phyloP scores from a whole-genome alignment of 64 coral and sea anemone genomes.

The Hydrozoanthus tunicans region DNA sequence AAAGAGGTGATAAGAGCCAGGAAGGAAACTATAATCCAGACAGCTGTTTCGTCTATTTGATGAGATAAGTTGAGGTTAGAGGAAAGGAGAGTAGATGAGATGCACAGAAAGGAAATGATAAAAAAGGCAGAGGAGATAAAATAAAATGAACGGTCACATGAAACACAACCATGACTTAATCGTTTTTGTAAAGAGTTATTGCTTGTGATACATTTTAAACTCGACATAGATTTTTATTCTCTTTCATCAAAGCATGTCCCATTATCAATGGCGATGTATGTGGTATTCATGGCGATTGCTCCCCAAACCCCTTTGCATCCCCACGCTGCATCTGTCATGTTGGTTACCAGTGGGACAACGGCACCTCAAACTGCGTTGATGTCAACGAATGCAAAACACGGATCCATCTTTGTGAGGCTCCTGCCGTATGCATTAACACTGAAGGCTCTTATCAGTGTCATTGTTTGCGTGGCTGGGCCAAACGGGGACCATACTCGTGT shows the following conservation, averaged over 20 bases:
- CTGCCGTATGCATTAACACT: constrained; percentile 65
- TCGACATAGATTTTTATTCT: too few species aligned
- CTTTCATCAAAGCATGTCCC: background rate
- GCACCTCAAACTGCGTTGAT: constrained; percentile 45
- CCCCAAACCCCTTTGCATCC: background rate
- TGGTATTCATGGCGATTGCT: background rate
- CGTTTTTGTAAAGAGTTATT: too few species aligned
- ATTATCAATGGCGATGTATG: background rate
- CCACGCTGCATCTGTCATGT: constrained; percentile 49
- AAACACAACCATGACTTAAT: too few species aligned
- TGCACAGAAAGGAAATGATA: too few species aligned
- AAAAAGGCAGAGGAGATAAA: too few species aligned
- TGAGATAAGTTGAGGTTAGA: too few species aligned
- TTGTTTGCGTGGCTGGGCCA: constrained; percentile 62
- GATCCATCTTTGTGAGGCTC: constrained; percentile 48
- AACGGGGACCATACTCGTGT: constrained; percentile 61
- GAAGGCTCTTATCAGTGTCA: constrained; percentile 67
- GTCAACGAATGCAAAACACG: constrained; percentile 45
- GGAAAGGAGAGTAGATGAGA: too few species aligned
- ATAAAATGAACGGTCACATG: too few species aligned
- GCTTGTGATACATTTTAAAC: too few species aligned
- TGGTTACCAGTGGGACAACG: constrained; percentile 67
- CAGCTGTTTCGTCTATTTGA: too few species aligned
- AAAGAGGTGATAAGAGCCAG: too few species aligned
- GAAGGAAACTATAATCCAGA: too few species aligned